Evolutionary conservation across 2,797 vertebrate species (phyloP).

Genomic region (Muscicapa comitata): DNA sequence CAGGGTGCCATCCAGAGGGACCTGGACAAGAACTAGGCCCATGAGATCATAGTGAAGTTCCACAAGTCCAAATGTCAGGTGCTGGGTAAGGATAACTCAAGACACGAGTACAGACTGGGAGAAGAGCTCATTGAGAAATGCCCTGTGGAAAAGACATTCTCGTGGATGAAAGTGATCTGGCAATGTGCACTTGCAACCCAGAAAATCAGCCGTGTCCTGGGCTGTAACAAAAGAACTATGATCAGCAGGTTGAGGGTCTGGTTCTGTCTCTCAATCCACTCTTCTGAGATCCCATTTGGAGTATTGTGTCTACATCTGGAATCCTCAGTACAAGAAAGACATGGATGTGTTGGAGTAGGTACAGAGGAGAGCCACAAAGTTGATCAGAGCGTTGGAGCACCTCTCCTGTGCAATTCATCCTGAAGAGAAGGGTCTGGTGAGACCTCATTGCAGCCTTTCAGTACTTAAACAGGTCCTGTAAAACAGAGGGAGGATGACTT

Average conservation of each 20-base stretch:
- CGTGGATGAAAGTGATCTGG: background rate
- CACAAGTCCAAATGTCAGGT: background rate
- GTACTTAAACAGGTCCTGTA: background rate
- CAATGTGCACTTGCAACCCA: background rate
- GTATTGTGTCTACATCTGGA: background rate
- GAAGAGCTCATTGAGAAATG: background rate
- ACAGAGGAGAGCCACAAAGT: background rate
- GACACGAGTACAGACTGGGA: too few relatives aligned
- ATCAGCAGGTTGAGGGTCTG: background rate
- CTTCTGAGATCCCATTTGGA: background rate
- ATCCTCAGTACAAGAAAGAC: background rate
- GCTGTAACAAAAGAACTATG: background rate
- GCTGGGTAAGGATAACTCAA: background rate
- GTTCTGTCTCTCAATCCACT: background rate
- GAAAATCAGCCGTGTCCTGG: rapidly evolving
- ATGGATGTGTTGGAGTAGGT: background rate
- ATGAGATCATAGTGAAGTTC: background rate
- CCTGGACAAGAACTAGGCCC: background rate
- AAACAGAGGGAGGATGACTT: background rate
- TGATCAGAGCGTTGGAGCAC: background rate
- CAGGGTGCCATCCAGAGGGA: background rate
- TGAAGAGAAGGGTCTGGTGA: background rate
- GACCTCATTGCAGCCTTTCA: background rate
- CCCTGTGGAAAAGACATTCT: background rate
- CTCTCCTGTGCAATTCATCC: background rate